Evolutionary conservation across 2,888 invertebrate species (phyloP), one percentile per base, ranked within the genome.

Genomic region (Platycheirus rosarum): DNA sequence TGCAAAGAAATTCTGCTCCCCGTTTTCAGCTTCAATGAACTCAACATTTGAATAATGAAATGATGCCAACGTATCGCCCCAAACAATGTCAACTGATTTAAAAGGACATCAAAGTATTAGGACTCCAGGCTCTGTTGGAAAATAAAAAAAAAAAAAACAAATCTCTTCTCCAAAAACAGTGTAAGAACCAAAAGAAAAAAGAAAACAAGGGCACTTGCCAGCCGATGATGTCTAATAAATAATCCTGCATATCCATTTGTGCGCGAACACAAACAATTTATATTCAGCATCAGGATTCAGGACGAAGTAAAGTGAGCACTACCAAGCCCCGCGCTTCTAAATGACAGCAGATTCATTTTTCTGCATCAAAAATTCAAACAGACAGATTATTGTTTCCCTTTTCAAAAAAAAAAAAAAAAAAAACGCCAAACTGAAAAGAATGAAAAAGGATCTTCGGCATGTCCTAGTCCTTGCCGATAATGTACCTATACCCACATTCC

Each of bases 361-460:
- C 75, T 80, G 80, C 80, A 80, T 80, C 80, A 80, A 80, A 76
- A 76, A 80, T 76, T 80, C 80, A 49, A 80, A 76, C 75, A 80
- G 66, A 53, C 80, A 71, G 76, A 75, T 75, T 80, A 80, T 80
- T 80, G 76, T 66, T 80, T 66, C 70, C 40, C 57, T 62, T 35
- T 57, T 29, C 55, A 23, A 4, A 23, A 2, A 23, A 23, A 23
- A 23, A 4, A 23, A 23, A 23, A 23, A 23, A 23, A 6, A 6
- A 6, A 23, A 32, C 29, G 8, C 26, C 3, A 26, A 4, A 26
- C 6, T 2, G 26, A 26, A 26, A 6, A 26, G 26, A 6, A 26
- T 4, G 29, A 7, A 32, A 8, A 5, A 32, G 29, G 2, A 7
- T 3, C 29, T 7, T 32, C 8, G 20, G 9, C 13, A 55, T 46